These are phyloP conservation scores for Gari tellinella DNA, from an alignment of 2,888 invertebrate species.

Conservation along the genomic window DNA sequence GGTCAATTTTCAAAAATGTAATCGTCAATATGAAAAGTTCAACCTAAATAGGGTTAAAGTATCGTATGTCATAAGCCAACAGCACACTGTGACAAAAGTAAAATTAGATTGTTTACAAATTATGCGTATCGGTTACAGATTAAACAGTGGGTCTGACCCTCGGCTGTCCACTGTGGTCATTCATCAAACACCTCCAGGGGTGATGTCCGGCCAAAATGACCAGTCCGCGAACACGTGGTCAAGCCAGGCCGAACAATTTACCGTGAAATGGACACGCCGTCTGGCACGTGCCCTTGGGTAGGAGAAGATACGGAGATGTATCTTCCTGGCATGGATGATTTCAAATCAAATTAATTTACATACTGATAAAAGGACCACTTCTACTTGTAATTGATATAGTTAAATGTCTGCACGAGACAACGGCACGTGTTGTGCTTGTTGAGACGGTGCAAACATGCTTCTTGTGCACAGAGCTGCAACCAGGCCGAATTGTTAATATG, in stretches of 20 bases:
- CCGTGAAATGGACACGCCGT: constrained; percentile 5
- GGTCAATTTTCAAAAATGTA: too few relatives aligned
- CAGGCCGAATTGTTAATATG: too few relatives aligned
- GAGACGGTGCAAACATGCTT: too few relatives aligned
- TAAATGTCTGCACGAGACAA: too few relatives aligned
- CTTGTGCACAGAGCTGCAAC: too few relatives aligned
- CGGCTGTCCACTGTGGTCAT: constrained; percentile 26
- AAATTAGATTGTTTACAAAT: constrained; percentile 23
- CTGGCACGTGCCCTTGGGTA: not conserved
- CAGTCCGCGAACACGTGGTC: constrained; percentile 14
- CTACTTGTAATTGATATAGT: too few relatives aligned
- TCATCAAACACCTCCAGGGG: constrained; percentile 21
- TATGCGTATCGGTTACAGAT: constrained; percentile 15
- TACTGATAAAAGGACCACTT: too few relatives aligned
- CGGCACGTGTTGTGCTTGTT: too few relatives aligned
- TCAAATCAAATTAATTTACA: too few relatives aligned
- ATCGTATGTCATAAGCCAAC: not conserved
- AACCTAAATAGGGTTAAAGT: not conserved
- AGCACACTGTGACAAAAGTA: constrained; percentile 1
- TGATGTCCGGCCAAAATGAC: constrained; percentile 23
- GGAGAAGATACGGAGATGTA: too few relatives aligned
- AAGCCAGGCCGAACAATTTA: not conserved
- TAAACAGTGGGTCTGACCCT: constrained; percentile 20
- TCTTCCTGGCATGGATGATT: too few relatives aligned
- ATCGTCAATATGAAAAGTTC: too few relatives aligned